These are phyloP conservation scores for Nesidiocoris tenuis DNA, from an alignment of 2,888 invertebrate genomes.

Conservation along the genomic window DNA sequence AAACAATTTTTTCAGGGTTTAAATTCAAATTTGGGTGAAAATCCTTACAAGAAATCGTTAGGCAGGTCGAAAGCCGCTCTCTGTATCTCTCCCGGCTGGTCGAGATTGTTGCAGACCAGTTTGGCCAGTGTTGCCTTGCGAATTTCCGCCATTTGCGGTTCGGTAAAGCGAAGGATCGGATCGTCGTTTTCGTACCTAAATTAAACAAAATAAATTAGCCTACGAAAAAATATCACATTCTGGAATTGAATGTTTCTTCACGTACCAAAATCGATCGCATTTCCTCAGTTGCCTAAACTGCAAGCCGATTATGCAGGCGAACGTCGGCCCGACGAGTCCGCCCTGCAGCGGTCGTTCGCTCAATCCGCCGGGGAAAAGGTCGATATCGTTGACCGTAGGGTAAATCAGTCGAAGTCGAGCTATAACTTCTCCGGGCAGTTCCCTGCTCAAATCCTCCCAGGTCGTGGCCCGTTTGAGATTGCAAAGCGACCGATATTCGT, in stretches of 20 bases:
- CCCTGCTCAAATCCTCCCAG: slow-evolving; percentile 84
- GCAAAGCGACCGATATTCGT: slow-evolving; percentile 86
- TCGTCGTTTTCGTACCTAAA: slow-evolving; percentile 82
- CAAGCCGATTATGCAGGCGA: slow-evolving; percentile 90
- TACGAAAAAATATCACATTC: no score
- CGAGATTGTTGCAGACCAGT: slow-evolving; percentile 86
- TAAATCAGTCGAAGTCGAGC: slow-evolving; percentile 73
- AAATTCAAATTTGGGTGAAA: no score
- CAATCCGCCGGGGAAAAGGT: slow-evolving; percentile 94
- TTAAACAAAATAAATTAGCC: background rate
- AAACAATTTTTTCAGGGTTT: no score
- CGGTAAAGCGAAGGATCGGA: slow-evolving; percentile 74
- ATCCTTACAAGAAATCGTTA: slow-evolving; percentile 74
- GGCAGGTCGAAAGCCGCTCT: slow-evolving; percentile 87
- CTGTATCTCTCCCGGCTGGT: slow-evolving; percentile 73
- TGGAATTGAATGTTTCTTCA: slow-evolving; percentile 27
- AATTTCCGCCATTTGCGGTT: slow-evolving; percentile 83
- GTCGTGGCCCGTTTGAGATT: slow-evolving; percentile 79
- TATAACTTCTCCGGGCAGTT: slow-evolving; percentile 60
- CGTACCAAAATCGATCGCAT: slow-evolving; percentile 91
- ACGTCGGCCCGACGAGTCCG: slow-evolving; percentile 89
- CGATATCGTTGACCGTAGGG: slow-evolving; percentile 90
- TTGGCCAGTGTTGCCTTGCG: slow-evolving; percentile 82
- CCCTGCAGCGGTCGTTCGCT: slow-evolving; percentile 81
- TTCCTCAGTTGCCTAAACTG: slow-evolving; percentile 88